These are phyloP conservation scores for Cantharis lateralis DNA, from an alignment of 2,888 invertebrate genomes.

Conservation along the genomic window DNA sequence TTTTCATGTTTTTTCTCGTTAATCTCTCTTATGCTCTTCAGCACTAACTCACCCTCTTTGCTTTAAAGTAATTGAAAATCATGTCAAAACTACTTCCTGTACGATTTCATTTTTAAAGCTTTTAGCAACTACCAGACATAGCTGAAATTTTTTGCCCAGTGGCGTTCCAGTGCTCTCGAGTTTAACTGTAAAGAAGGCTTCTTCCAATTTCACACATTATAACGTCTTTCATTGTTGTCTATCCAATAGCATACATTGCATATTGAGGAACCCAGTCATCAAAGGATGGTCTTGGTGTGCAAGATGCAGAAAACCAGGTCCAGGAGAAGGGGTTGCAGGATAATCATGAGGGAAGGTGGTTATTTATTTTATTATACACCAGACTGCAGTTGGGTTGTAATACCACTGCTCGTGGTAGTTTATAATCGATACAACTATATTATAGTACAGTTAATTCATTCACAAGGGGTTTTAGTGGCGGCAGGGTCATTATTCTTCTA, in stretches of 20 bases:
- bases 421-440: not conserved
- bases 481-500: not conserved
- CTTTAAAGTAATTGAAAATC: not conserved
- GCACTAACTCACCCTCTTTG: not conserved
- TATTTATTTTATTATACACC: not conserved
- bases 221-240: no score
- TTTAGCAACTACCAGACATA: not conserved
- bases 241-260: no score
- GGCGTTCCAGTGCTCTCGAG: not conserved
- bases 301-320: no score
- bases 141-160: not conserved
- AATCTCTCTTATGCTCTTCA: not conserved
- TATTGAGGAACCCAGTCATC: no score
- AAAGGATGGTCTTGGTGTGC: no score
- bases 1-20: not conserved
- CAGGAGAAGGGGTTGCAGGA: no score
- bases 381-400: not conserved
- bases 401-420: not conserved
- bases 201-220: no score
- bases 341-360: no score
- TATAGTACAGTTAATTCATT: not conserved
- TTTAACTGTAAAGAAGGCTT: no score
- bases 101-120: not conserved
- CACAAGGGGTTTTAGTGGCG: not conserved
- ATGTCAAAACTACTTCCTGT: not conserved